Evolutionary conservation across 2,113 vertebrate species (phyloP).

Genomic region (Caracal caracal): DNA sequence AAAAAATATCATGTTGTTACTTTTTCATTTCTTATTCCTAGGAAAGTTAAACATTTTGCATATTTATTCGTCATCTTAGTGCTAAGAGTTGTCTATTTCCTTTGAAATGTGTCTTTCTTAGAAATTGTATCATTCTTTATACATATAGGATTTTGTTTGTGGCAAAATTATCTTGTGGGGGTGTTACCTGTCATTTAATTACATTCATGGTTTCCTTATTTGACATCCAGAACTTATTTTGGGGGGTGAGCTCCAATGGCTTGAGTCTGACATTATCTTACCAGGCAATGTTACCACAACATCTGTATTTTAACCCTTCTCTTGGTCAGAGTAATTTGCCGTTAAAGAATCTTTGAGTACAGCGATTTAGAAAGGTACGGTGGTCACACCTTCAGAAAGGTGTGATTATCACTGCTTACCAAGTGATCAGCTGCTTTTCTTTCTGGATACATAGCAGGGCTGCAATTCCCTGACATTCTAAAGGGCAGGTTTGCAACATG

Average conservation of each 20-base stretch:
- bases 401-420: background rate
- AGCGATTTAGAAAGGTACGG: background rate
- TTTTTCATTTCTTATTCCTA: conserved; percentile 45
- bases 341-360: background rate
- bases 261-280: background rate
- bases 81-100: background rate
- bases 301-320: background rate
- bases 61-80: background rate
- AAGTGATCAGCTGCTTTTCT: background rate
- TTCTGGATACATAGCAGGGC: background rate
- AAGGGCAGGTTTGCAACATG: background rate
- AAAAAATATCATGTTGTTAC: background rate
- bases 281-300: too few species aligned
- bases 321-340: background rate
- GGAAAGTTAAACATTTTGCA: background rate
- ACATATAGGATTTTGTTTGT: background rate
- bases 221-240: conserved; percentile 45
- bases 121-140: background rate
- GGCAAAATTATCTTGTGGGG: background rate
- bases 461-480: background rate
- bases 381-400: background rate
- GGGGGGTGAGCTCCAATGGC: background rate
- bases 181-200: background rate
- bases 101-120: conserved; percentile 32
- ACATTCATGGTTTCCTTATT: conserved; percentile 7